Percentiles rank a stretch among this genome's conserved stretches.
Evolutionary conservation across 2,797 vertebrate species (phyloP).

Genomic region (Melanotaenia nigrans): DNA sequence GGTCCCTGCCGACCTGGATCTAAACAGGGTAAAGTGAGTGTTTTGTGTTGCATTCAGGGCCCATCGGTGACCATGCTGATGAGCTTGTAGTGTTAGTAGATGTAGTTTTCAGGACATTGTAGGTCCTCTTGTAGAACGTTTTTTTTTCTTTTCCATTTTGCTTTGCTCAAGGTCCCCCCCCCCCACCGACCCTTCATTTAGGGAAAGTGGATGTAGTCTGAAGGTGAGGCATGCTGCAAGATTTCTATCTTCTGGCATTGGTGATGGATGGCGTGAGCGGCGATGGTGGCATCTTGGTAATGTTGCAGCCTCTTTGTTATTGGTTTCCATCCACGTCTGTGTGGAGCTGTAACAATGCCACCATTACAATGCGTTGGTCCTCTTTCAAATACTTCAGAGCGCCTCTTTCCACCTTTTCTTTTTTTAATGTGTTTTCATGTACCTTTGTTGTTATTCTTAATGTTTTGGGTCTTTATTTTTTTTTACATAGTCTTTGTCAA

Average conservation of each 20-base stretch:
- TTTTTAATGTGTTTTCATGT: slow-evolving; percentile 77
- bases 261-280: slow-evolving; percentile 15
- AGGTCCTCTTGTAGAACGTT: slow-evolving; percentile 85
- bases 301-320: not conserved
- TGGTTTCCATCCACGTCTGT: slow-evolving; percentile 12
- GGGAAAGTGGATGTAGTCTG: slow-evolving; percentile 77
- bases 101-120: slow-evolving; percentile 84
- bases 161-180: slow-evolving; percentile 30
- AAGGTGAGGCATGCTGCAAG: slow-evolving; percentile 72
- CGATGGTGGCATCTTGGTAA: not conserved
- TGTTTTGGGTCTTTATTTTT: slow-evolving; percentile 65
- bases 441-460: slow-evolving; percentile 79
- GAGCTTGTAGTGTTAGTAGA: slow-evolving; percentile 88
- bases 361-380: slow-evolving; percentile 40
- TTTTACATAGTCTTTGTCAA: slow-evolving; percentile 51
- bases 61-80: slow-evolving; percentile 88
- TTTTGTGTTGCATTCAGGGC: slow-evolving; percentile 87
- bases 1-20: slow-evolving; percentile 86
- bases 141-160: slow-evolving; percentile 65
- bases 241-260: slow-evolving; percentile 22
- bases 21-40: slow-evolving; percentile 99
- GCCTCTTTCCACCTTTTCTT: slow-evolving; percentile 78
- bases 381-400: slow-evolving; percentile 55
- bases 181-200: slow-evolving; percentile 28
- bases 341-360: slow-evolving; percentile 43